Evolutionary conservation across 2,113 vertebrate genomes (phyloP).

Genomic region (Dicerorhinus sumatrensis): DNA sequence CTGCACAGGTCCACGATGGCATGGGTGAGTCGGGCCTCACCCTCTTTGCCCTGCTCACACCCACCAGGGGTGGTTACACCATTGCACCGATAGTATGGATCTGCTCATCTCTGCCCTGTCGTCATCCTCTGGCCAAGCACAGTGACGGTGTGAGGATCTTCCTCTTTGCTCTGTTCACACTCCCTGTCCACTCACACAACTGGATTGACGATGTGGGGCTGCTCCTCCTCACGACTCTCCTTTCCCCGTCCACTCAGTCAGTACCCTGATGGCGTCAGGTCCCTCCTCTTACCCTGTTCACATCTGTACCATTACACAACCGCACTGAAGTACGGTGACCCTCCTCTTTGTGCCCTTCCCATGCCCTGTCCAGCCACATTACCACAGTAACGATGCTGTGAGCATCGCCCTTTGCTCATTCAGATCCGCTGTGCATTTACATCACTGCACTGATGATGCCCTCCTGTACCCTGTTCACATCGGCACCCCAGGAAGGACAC

Average conservation of each 20-base stretch:
- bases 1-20: rapidly evolving
- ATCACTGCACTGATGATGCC: background rate
- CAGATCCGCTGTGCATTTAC: background rate
- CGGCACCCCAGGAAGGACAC: too few relatives aligned
- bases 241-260: background rate
- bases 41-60: background rate
- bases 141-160: background rate
- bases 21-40: background rate
- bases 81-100: too few relatives aligned
- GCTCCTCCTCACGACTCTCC: background rate
- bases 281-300: background rate
- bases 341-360: background rate
- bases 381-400: background rate
- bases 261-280: background rate
- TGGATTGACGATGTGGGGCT: background rate
- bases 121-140: background rate
- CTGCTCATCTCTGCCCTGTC: background rate
- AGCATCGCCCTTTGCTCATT: background rate
- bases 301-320: background rate
- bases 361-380: background rate
- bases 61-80: background rate
- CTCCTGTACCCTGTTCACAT: background rate
- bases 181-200: background rate
- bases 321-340: background rate
- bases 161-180: background rate